A percentile compares a stretch with the other conserved stretches of the same genome.
Evolutionary conservation across 2,113 vertebrate species (phyloP).

Genomic region (Cygnus buccinator): DNA sequence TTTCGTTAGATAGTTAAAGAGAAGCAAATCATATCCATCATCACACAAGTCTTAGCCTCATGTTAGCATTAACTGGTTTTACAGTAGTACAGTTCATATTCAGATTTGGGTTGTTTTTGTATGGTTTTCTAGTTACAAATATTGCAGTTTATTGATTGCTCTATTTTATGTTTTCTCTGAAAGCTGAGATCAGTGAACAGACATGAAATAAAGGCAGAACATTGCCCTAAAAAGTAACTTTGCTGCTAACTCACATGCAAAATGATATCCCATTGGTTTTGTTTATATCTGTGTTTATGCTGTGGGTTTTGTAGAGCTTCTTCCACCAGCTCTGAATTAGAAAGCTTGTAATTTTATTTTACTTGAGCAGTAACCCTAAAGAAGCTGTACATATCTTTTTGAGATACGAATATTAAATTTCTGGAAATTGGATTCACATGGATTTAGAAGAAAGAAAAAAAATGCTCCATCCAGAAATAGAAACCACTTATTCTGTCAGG

Average conservation of each 20-base stretch:
- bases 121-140: not conserved
- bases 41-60: not conserved
- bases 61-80: not conserved
- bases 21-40: not conserved
- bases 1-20: not conserved
- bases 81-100: not conserved
- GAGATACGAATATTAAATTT: not conserved
- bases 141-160: not conserved
- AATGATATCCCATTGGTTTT: not conserved
- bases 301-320: not conserved
- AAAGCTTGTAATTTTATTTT: not conserved
- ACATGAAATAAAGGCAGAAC: not conserved
- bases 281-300: not conserved
- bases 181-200: not conserved
- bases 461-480: not conserved
- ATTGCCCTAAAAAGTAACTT: not conserved
- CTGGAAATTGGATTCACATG: not conserved
- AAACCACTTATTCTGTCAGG: not conserved
- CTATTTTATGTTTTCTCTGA: not conserved
- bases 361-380: not conserved
- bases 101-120: not conserved
- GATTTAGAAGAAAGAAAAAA: not conserved
- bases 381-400: not conserved
- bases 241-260: not conserved
- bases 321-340: not conserved